Evolutionary conservation across 2,797 vertebrate genomes (phyloP).

Genomic region (Alauda arvensis): DNA sequence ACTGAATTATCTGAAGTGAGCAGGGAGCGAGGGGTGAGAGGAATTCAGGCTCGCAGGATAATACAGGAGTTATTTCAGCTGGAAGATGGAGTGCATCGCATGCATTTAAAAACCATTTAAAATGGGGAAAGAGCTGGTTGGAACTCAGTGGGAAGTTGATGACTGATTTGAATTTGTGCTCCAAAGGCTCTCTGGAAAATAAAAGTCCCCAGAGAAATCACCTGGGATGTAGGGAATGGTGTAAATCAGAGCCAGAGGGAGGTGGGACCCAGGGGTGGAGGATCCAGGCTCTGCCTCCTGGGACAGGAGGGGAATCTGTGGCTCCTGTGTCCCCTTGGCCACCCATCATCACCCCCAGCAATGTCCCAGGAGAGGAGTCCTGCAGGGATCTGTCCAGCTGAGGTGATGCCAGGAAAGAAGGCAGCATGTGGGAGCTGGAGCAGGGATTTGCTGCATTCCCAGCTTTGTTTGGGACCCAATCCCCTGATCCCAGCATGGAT

Average conservation of each 20-base stretch:
- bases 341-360: no score
- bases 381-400: not conserved
- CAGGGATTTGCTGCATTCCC: not conserved
- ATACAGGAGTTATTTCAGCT: conserved; percentile 43
- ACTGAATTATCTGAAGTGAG: conserved; percentile 43
- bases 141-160: conserved; percentile 40
- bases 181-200: not conserved
- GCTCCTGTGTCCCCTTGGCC: not conserved
- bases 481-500: not conserved
- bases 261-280: not conserved
- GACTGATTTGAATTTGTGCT: conserved; percentile 32
- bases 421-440: not conserved
- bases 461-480: not conserved
- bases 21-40: not conserved
- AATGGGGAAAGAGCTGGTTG: conserved; percentile 9
- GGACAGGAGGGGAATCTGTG: not conserved
- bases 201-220: not conserved
- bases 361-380: accelerated
- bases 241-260: not conserved
- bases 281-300: not conserved
- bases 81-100: conserved; percentile 28
- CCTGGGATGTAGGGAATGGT: not conserved
- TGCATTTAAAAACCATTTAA: conserved; percentile 58
- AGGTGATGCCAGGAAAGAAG: not conserved
- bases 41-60: conserved; percentile 21